Evolutionary conservation across 2,113 vertebrate species (phyloP).

Genomic region (Saccopteryx leptura): DNA sequence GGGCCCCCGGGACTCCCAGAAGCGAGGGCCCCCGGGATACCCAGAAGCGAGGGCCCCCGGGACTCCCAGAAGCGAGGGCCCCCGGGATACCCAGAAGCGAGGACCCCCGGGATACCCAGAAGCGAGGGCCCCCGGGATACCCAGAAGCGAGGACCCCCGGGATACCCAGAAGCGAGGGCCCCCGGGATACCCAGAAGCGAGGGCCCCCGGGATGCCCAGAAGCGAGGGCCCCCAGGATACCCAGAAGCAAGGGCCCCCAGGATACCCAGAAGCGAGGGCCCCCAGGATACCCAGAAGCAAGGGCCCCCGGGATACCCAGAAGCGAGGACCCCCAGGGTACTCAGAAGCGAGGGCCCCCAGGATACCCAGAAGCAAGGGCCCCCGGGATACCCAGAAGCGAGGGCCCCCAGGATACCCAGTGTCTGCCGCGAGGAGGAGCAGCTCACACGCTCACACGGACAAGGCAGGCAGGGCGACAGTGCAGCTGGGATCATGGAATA

Average conservation of each 20-base stretch:
- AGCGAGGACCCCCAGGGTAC: background rate
- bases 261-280: background rate
- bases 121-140: background rate
- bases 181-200: background rate
- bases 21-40: background rate
- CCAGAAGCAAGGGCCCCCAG: background rate
- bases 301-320: background rate
- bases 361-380: background rate
- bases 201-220: background rate
- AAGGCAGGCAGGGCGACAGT: accelerated
- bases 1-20: background rate
- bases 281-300: background rate
- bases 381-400: background rate
- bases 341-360: background rate
- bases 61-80: background rate
- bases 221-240: background rate
- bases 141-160: background rate
- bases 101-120: background rate
- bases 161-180: background rate
- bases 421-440: background rate
- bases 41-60: background rate
- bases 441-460: accelerated
- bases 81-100: background rate
- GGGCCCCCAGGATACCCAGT: background rate
- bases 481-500: accelerated